Evolutionary conservation across 2,113 vertebrate species (phyloP), one percentile per base, ranked within the genome.

Genomic region (Pelecanus crispus): DNA sequence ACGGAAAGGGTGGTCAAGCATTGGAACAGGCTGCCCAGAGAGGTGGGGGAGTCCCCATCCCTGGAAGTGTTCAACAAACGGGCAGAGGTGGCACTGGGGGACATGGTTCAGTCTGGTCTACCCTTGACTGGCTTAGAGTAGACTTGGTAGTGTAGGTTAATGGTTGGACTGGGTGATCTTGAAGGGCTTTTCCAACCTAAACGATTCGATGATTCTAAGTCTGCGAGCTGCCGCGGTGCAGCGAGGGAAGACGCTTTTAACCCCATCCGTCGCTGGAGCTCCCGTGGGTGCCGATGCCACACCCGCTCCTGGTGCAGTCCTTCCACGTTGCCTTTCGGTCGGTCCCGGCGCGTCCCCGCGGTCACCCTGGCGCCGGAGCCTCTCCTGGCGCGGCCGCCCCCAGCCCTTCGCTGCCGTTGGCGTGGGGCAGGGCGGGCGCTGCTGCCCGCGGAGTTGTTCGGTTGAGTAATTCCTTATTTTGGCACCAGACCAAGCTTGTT

Each of bases 371-470:
- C 4, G 58, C 81, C 47, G 1, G 26, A 31, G 81, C 47, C 47
- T 11, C 55, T 52, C 15, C 44, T 1, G 10, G 47, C 5, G 3
- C 79, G 13, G 75, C 62, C 6, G 2, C 36, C 72, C 56, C 47
- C 45, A 5, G 61, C 74, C 20, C 28, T 17, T 6, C 6, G 13
- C 24, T 16, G 74, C 74, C 2, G 2, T 2, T 3, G 28, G 38
- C 0, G 25, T 34, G 49, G 58, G 24, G 36, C 7, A 16, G n/a
- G 34, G 4, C 36, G 9, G 52, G 26, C 6, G 2, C 52, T 9
- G 20, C 59, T 32, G 36, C 28, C 28, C 1, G 2, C 2, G 0
- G 9, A 8, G 11, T 13, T 13, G 11, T 5, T 34, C 3, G 0
- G 18, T 15, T 42, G 3, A 26, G 65, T 45, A 14, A 47, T 38